phyloP scores from a whole-genome alignment of 2,888 invertebrate species.

The Yponomeuta cagnagella region DNA sequence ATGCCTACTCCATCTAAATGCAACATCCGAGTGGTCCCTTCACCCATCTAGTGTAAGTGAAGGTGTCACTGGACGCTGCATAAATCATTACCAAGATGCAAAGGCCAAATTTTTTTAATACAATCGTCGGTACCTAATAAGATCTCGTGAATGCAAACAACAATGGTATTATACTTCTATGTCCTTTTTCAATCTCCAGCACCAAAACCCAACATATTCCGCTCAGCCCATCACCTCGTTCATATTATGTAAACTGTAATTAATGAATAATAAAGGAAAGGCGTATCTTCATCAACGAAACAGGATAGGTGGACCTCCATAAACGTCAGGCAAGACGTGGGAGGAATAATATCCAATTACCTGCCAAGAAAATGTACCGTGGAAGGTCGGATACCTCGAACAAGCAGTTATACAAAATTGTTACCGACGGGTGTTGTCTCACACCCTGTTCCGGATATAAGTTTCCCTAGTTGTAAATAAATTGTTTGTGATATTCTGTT shows the following conservation, averaged over 20 bases:
- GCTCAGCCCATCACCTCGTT: neutral
- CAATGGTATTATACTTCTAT: no score
- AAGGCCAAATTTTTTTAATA: no score
- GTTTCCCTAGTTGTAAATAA: no score
- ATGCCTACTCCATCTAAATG: no score
- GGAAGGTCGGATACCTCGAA: neutral
- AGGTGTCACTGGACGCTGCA: no score
- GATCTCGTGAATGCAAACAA: no score
- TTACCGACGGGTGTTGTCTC: neutral
- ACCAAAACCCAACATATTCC: neutral
- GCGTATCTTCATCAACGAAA: constrained; percentile 16
- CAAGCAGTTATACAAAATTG: neutral
- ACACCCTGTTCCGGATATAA: no score
- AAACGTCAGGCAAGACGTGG: constrained; percentile 22
- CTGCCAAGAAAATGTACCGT: constrained; percentile 7
- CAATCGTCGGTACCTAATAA: no score
- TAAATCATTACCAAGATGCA: no score
- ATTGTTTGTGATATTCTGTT: no score
- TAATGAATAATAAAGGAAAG: constrained; percentile 8
- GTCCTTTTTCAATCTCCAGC: neutral
- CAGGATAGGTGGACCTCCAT: constrained; percentile 22
- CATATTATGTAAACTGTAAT: neutral
- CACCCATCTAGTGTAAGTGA: no score
- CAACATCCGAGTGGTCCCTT: no score
- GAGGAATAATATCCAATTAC: constrained; percentile 19